These are phyloP conservation scores for Octopus bimaculoides DNA, from an alignment of 1,140 invertebrate genomes.

Conservation along the genomic window DNA sequence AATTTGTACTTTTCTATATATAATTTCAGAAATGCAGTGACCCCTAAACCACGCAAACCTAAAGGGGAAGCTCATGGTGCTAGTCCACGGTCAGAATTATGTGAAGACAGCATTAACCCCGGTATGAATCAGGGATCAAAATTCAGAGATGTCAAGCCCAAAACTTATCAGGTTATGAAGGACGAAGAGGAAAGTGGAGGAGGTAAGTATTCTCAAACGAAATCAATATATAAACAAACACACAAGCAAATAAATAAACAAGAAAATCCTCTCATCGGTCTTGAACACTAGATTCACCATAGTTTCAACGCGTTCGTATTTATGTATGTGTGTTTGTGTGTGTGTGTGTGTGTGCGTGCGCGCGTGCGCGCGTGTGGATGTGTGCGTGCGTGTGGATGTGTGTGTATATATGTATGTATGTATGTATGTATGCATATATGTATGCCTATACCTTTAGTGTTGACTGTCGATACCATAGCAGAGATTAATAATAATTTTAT, in stretches of 20 bases:
- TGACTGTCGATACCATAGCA: too few relatives aligned
- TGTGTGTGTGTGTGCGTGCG: not conserved
- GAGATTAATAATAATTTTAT: too few relatives aligned
- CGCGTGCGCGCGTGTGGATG: not conserved
- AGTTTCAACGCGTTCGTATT: not conserved
- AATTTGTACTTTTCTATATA: too few relatives aligned
- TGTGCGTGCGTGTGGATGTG: too few relatives aligned
- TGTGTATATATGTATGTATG: too few relatives aligned
- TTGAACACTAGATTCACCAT: not conserved
- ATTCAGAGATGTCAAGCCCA: conserved; percentile 38
- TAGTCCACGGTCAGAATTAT: conserved; percentile 24
- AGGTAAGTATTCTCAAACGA: conserved; percentile 14
- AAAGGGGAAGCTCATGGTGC: not conserved
- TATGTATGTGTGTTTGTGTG: not conserved
- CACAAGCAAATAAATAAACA: not conserved
- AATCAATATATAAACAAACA: too few relatives aligned
- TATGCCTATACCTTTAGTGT: too few relatives aligned
- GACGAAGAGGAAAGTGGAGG: conserved; percentile 24
- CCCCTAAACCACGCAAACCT: not conserved
- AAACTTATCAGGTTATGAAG: conserved; percentile 42
- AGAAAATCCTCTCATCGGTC: not conserved
- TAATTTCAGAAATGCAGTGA: not conserved
- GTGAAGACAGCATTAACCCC: conserved; percentile 33
- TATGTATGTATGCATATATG: too few relatives aligned
- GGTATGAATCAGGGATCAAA: conserved; percentile 34